These are phyloP conservation scores for Distichodus sexfasciatus DNA, from an alignment of 2,797 vertebrate genomes.

Conservation along the genomic window DNA sequence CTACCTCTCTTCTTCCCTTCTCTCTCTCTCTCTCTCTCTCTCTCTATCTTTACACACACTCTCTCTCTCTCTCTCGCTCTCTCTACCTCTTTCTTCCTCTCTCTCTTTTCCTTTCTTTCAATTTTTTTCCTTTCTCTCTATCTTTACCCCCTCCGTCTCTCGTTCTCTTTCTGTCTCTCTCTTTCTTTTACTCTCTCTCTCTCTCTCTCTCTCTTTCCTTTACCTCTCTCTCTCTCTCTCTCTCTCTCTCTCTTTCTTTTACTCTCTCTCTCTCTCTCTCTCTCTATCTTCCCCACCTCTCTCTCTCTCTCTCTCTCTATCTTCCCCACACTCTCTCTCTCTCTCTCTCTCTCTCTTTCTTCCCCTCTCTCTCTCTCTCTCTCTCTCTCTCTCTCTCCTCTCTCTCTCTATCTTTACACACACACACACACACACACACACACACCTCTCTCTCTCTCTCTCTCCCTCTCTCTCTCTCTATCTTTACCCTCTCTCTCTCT, in stretches of 20 bases:
- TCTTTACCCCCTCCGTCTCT: background rate
- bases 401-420: background rate
- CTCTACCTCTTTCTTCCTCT: background rate
- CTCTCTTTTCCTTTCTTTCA: slow-evolving; percentile 22
- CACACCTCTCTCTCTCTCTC: no score
- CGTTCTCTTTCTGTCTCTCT: background rate
- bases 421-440: background rate
- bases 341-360: background rate
- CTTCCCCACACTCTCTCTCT: background rate
- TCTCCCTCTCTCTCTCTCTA: no score
- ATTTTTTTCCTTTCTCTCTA: background rate
- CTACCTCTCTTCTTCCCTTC: background rate
- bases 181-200: background rate
- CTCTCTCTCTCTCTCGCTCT: background rate
- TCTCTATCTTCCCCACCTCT: background rate
- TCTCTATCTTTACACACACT: no score
- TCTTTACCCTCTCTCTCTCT: background rate
- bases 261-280: background rate
- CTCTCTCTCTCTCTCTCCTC: background rate
- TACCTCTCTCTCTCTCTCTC: background rate
- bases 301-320: background rate
- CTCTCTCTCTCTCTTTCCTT: background rate
- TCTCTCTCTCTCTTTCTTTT: background rate
- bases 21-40: background rate
- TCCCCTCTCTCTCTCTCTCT: background rate